A percentile compares a stretch with the other conserved stretches of the same genome.
Evolutionary conservation across 1,140 invertebrate genomes (phyloP).

Genomic region (Zophobas atratus): DNA sequence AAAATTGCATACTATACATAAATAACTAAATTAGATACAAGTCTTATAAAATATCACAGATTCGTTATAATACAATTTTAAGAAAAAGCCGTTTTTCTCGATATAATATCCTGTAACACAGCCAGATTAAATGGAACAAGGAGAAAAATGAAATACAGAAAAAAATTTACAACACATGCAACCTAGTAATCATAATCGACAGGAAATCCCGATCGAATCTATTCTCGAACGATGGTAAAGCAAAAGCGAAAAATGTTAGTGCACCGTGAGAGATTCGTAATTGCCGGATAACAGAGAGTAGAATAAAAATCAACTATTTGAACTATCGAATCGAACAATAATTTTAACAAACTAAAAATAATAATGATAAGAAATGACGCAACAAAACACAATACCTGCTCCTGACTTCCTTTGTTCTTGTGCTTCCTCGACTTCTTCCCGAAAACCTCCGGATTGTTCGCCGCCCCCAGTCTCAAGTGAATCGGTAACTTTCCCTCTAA

Average conservation of each 20-base stretch:
- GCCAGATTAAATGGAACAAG: conserved; percentile 20
- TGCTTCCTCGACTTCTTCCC: conserved; percentile 57
- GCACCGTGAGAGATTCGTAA: conserved; percentile 17
- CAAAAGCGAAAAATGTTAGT: conserved; percentile 30
- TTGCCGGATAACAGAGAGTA: not conserved
- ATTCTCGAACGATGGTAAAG: not conserved
- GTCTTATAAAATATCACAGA: conserved; percentile 43
- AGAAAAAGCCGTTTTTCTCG: conserved; percentile 20
- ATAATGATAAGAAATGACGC: conserved; percentile 47
- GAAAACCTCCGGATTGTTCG: conserved; percentile 52
- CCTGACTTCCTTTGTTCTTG: conserved; percentile 56
- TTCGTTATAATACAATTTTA: conserved; percentile 19
- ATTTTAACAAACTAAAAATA: conserved; percentile 49
- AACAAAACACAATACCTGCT: conserved; percentile 66
- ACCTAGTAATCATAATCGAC: conserved; percentile 30
- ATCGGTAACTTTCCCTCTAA: conserved; percentile 64
- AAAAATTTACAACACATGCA: conserved; percentile 40
- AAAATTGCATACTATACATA: conserved; percentile 50
- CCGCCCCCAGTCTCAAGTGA: conserved; percentile 62
- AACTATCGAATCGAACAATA: conserved; percentile 24
- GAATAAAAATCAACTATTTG: conserved; percentile 3
- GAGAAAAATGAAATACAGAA: conserved; percentile 27
- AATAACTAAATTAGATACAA: conserved; percentile 41
- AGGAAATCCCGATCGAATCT: not conserved
- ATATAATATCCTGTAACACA: conserved; percentile 37